Evolutionary conservation across 2,888 invertebrate species (phyloP), one percentile per base, ranked within the genome.

Genomic region (Protophormia terraenovae): DNA sequence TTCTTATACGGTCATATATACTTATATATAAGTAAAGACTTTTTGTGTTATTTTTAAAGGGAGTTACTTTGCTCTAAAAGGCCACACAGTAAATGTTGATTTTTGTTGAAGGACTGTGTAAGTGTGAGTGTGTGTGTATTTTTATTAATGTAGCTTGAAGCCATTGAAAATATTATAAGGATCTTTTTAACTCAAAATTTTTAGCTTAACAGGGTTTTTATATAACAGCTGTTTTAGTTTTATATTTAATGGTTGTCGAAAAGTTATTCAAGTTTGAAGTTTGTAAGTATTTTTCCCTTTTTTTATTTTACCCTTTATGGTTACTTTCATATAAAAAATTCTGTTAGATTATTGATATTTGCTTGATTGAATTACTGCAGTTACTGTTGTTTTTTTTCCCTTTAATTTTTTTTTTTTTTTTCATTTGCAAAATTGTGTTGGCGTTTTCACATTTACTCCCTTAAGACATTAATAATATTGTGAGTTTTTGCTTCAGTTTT

Each of bases 121-220:
- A 7, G 29, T n/a, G 29, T 58, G 29, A 14, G 24, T 55, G 53
- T 53, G n/a, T 10, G 60, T 32, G 12, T 60, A 12, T 60, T 35
- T 35, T 47, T 69, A 35, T 71, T 53, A 53, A 35, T 71, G 22
- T 24, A 16, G 53, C 53, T 71, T 35, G 38, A 35, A 71, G 69
- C 53, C 38, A 55, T 71, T 38, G 55, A 24, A 14, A 55, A n/a
- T 35, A 71, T 55, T 35, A 53, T 24, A 55, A n/a, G 10, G 14
- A 14, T 12, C 27, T 27, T 53, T 22, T 53, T 50, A n/a, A n/a
- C 24, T 22, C 12, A 38, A 22, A 38, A 22, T 22, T 55, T 53
- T 24, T 3, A 14, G 1, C 12, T 19, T 7, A 7, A 64, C 22
- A 64, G 38, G 24, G 35, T n/a, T 3, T 14, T 14, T 1, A 7